Evolutionary conservation across 2,113 vertebrate genomes (phyloP).

Genomic region (Cardinalis cardinalis): DNA sequence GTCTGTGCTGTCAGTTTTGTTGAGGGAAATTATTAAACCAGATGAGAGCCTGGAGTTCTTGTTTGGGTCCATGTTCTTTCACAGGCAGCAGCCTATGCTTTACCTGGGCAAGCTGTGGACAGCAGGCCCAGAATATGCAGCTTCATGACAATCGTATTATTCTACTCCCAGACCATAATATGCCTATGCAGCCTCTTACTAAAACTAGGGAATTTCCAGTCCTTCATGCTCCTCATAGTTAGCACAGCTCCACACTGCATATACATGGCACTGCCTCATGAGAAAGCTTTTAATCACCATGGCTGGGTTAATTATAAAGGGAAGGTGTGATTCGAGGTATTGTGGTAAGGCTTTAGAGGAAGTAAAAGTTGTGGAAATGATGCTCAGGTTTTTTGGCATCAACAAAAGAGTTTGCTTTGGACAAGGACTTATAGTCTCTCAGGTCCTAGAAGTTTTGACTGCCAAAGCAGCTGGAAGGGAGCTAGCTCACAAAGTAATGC

Average conservation of each 20-base stretch:
- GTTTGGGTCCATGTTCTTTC: neutral
- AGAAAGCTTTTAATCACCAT: neutral
- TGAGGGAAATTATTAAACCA: neutral
- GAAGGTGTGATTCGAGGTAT: neutral
- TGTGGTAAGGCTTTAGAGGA: neutral
- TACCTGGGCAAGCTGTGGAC: neutral
- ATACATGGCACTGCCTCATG: neutral
- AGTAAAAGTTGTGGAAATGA: neutral
- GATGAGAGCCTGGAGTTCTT: neutral
- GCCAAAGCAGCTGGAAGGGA: neutral
- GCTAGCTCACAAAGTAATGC: neutral
- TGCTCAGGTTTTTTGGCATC: neutral
- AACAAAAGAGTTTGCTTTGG: constrained; percentile 1
- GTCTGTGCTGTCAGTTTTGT: neutral
- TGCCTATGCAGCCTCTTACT: neutral
- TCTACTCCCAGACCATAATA: neutral
- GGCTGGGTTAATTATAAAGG: neutral
- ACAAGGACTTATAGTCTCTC: neutral
- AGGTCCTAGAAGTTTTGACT: constrained; percentile 6
- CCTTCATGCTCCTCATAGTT: neutral
- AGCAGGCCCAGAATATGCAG: neutral
- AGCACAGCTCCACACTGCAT: neutral
- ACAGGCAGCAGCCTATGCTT: neutral
- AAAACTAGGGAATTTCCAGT: neutral
- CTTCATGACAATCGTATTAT: neutral